phyloP scores from a whole-genome alignment of 2,797 vertebrate genomes.

The Pangasius krempfi region DNA sequence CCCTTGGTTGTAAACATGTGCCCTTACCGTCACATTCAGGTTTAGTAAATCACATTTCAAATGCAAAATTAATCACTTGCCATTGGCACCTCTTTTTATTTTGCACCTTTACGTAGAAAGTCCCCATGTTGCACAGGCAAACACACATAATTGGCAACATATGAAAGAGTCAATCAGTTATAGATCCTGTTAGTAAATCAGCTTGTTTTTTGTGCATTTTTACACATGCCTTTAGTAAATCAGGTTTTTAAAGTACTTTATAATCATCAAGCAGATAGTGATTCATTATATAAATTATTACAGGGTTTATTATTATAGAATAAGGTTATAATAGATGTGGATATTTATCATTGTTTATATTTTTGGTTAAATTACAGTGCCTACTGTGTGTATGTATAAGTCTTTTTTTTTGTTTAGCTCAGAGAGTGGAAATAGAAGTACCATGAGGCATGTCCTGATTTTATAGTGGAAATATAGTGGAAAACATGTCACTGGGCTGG shows the following conservation, averaged over 20 bases:
- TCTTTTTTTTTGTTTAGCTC: neutral
- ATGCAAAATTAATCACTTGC: neutral
- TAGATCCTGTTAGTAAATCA: neutral
- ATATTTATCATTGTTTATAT: neutral
- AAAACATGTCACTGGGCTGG: conserved; percentile 1
- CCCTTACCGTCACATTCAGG: neutral
- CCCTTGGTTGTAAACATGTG: neutral
- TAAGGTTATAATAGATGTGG: neutral
- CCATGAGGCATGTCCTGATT: conserved; percentile 19
- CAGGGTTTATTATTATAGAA: neutral
- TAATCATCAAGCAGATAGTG: neutral
- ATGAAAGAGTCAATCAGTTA: neutral
- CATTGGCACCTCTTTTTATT: neutral
- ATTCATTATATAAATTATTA: neutral
- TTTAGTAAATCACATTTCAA: neutral
- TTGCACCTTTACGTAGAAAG: neutral
- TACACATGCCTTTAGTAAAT: neutral
- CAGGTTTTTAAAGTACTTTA: neutral
- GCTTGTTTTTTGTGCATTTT: neutral
- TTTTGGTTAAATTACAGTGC: neutral
- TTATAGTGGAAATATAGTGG: conserved; percentile 33
- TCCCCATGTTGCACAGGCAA: neutral
- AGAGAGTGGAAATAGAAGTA: conserved; percentile 10
- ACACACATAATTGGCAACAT: neutral
- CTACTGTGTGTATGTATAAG: neutral